Percentiles rank a stretch among this genome's conserved stretches.
Conservation (phyloP, 1,140 invertebrate species). For the Neocloeon triangulifer region DNA sequence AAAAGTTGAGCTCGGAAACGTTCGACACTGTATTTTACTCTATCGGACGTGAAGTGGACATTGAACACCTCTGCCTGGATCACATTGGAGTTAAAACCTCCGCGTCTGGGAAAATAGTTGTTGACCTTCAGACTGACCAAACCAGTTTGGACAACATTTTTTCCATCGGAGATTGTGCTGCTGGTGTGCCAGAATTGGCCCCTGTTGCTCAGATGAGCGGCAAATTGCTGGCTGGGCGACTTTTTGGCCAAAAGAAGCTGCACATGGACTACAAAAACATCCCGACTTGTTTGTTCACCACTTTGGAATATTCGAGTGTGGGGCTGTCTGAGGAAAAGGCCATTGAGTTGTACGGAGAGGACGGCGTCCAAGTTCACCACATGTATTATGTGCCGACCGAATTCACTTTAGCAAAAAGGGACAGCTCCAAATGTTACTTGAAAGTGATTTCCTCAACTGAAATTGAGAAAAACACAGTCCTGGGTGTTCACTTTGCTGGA, state of each 20-base stretch:
- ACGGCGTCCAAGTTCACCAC: constrained; percentile 46
- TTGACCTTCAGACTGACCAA: constrained; percentile 42
- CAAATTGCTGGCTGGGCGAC: constrained; percentile 49
- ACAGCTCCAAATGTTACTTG: constrained; percentile 50
- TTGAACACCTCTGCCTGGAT: constrained; percentile 39
- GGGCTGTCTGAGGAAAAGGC: constrained; percentile 86
- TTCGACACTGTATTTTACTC: constrained; percentile 74
- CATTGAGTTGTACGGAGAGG: constrained; percentile 26
- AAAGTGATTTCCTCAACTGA: constrained; percentile 45
- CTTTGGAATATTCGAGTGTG: constrained; percentile 85
- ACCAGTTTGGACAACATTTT: constrained; percentile 73
- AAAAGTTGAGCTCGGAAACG: constrained; percentile 27
- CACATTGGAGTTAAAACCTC: too few species aligned
- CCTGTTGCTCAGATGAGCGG: constrained; percentile 93
- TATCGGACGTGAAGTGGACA: constrained; percentile 49
- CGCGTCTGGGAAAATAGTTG: constrained; percentile 53
- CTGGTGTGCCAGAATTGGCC: constrained; percentile 75
- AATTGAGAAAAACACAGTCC: constrained; percentile 53
- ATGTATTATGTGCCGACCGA: constrained; percentile 86
- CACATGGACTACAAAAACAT: constrained; percentile 80
- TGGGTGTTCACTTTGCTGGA: constrained; percentile 89
- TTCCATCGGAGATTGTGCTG: constrained; percentile 71
- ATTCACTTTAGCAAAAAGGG: constrained; percentile 74
- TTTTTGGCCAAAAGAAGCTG: constrained; percentile 32
- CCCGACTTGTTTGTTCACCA: constrained; percentile 92